Evolutionary conservation across 2,797 vertebrate genomes (phyloP), one percentile per base, ranked within the genome.

Genomic region (Eulemur mongoz): DNA sequence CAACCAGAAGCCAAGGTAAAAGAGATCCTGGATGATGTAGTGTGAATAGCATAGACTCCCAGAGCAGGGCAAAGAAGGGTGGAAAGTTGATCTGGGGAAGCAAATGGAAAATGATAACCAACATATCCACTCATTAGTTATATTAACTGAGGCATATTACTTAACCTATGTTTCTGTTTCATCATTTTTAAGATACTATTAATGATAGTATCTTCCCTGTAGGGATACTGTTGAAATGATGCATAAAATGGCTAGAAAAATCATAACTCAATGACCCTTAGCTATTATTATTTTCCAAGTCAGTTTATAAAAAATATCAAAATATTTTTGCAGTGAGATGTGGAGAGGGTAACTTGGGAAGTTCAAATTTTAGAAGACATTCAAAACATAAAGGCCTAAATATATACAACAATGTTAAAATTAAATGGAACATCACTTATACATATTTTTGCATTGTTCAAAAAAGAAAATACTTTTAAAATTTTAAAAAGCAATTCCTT

Each of bases 401-500:
- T 80, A 73, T 35, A 57, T 32, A 61, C 5, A 67, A 35, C 7
- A 72, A 73, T 75, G 35, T 54, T 93, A 67, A 79, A 40, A 40
- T 67, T 85, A 86, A 91, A 22, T 57, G 40, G 2, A 50, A 61
- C 17, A 30, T 9, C 27, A 54, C 32, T 91, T 48, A 20, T 63
- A 57, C 0, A 22, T 32, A 54, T n/a, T 23, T 93, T 86, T 89
- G 4, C 27, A 67, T 91, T 91, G 32, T 76, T 91, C 9, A 45
- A 82, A 70, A 95, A 48, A 90, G 38, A 86, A 82, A 94, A 83
- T 18, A 57, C 32, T 80, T 91, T 76, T 38, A 11, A 73, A 81
- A 40, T 14, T 89, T 59, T 35, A 40, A 70, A 72, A 67, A 94
- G 5, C 4, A 82, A 27, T 59, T 50, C 22, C 7, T 80, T 89